Percentiles rank a stretch among this genome's conserved stretches.
These are phyloP conservation scores for Siphamia tubifer DNA, from an alignment of 2,113 vertebrate genomes.

Conservation along the genomic window DNA sequence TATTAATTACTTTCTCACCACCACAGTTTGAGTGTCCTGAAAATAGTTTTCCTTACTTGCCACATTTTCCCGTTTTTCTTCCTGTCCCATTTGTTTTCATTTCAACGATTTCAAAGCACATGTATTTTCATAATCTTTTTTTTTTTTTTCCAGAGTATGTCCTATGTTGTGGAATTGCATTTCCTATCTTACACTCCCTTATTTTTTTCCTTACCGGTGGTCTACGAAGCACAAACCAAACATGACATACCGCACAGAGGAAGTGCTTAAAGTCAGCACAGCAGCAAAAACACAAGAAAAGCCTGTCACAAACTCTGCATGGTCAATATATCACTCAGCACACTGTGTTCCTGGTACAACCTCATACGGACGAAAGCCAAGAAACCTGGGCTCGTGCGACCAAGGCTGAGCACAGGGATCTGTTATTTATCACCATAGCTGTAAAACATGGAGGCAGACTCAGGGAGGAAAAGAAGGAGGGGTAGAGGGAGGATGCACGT, in stretches of 20 bases:
- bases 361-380: conserved; percentile 45
- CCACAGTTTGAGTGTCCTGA: too few relatives aligned
- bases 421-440: conserved; percentile 65
- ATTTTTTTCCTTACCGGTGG: background rate
- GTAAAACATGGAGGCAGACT: conserved; percentile 55
- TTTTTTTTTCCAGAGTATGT: background rate
- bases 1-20: too few relatives aligned
- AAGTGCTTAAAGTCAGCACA: conserved; percentile 7
- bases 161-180: background rate
- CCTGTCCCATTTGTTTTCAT: background rate
- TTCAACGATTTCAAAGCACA: background rate
- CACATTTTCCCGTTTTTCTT: background rate
- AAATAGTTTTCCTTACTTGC: background rate
- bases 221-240: background rate
- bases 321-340: conserved; percentile 52
- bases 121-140: background rate
- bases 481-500: conserved; percentile 7
- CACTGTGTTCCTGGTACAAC: conserved; percentile 37
- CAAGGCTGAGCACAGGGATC: conserved; percentile 24
- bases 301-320: conserved; percentile 52
- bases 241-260: background rate
- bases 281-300: conserved; percentile 11
- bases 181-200: background rate
- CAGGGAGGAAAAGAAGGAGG: conserved; percentile 1
- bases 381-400: conserved; percentile 23